Evolutionary conservation across 2,797 vertebrate genomes (phyloP).

Genomic region (Coreius guichenoti): DNA sequence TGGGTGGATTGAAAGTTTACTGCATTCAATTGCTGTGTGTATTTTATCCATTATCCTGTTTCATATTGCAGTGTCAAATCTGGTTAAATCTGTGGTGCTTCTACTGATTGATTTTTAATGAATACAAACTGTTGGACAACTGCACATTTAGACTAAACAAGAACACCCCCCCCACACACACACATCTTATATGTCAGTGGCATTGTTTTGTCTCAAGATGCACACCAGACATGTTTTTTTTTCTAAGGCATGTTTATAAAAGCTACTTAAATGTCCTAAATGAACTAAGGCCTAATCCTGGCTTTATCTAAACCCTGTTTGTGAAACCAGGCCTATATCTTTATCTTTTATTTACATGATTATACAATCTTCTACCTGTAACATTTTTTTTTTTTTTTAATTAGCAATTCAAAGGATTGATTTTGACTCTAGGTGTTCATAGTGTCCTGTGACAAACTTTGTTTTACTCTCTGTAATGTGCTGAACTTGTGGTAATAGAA

Average conservation of each 20-base stretch:
- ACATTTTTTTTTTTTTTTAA: too few species aligned
- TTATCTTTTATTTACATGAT: too few species aligned
- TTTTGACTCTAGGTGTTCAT: neutral
- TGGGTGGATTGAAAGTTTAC: neutral
- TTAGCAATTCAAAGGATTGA: neutral
- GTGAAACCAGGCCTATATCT: too few species aligned
- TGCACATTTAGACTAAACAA: neutral
- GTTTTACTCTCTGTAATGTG: conserved; percentile 7
- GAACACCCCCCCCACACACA: too few species aligned
- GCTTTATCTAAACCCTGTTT: neutral
- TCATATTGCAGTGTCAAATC: neutral
- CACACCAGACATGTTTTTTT: too few species aligned
- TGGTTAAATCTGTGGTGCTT: neutral
- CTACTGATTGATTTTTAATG: neutral
- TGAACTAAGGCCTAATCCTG: neutral
- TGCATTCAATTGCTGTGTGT: neutral
- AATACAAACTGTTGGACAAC: conserved; percentile 8
- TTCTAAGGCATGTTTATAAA: too few species aligned
- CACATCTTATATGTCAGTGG: too few species aligned
- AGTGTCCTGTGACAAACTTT: neutral
- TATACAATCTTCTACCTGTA: too few species aligned
- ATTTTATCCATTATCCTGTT: neutral
- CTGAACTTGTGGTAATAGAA: conserved; percentile 36
- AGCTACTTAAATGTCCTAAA: neutral
- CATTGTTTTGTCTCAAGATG: too few species aligned